Evolutionary conservation across 2,797 vertebrate genomes (phyloP).

Genomic region (Chromobotia macracanthus): DNA sequence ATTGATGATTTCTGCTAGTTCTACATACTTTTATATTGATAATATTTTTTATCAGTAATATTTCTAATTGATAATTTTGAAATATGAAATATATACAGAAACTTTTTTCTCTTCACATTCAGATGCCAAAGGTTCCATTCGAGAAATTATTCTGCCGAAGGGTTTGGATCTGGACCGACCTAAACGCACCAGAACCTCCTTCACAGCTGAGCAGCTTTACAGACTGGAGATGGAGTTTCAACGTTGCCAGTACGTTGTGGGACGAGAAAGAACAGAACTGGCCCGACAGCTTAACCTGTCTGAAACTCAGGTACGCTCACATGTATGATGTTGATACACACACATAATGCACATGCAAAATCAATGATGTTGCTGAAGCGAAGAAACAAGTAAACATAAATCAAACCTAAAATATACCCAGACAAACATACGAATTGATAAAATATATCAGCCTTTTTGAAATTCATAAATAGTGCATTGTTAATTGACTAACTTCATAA

Average conservation of each 20-base stretch:
- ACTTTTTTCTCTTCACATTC: slow-evolving; percentile 44
- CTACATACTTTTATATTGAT: not conserved
- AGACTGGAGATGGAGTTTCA: slow-evolving; percentile 98
- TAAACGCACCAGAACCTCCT: slow-evolving; percentile 94
- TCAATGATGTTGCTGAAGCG: not conserved
- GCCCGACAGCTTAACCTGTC: slow-evolving; percentile 96
- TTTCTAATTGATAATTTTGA: not conserved
- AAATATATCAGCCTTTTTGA: not conserved
- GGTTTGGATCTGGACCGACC: slow-evolving; percentile 96
- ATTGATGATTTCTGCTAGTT: not conserved
- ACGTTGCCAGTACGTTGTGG: slow-evolving; percentile 96
- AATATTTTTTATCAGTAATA: not conserved
- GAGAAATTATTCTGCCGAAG: slow-evolving; percentile 97
- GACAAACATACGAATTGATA: not conserved
- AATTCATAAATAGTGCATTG: not conserved
- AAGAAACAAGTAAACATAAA: not conserved
- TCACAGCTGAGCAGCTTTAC: slow-evolving; percentile 97
- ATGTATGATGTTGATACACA: not conserved
- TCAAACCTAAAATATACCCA: not conserved
- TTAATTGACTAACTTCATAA: not conserved
- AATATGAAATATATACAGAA: not conserved
- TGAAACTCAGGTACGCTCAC: slow-evolving; percentile 89
- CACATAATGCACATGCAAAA: not conserved
- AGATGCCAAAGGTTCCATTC: slow-evolving; percentile 98
- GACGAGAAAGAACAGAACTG: slow-evolving; percentile 92